These are phyloP conservation scores for Pachyseris speciosa DNA, from an alignment of 64 coral and sea anemone genomes.

Conservation along the genomic window DNA sequence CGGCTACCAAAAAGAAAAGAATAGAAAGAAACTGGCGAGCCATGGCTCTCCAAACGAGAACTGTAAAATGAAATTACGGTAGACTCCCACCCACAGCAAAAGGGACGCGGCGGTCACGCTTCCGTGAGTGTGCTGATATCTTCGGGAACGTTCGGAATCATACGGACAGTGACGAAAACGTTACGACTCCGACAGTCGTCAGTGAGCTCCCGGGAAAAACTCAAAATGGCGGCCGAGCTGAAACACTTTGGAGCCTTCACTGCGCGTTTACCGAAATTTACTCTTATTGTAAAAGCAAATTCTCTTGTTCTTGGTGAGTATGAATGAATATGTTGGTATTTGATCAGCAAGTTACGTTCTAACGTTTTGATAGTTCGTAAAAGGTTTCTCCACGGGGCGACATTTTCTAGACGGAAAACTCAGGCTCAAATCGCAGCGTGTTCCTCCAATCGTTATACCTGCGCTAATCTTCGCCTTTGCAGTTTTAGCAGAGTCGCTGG, in stretches of 20 bases:
- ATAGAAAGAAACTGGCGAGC: slow-evolving; percentile 26
- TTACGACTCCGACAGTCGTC: not conserved
- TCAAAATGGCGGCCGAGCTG: slow-evolving; percentile 15
- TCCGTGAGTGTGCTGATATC: not conserved
- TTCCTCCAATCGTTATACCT: not conserved
- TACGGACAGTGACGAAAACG: not conserved
- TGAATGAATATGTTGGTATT: not conserved
- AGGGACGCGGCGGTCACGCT: slow-evolving; percentile 40
- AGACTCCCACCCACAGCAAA: not conserved
- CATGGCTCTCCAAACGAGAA: not conserved
- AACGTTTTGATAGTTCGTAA: slow-evolving; percentile 22
- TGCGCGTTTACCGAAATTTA: not conserved
- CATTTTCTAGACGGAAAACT: not conserved
- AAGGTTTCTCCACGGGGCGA: not conserved
- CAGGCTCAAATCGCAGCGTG: too few relatives aligned
- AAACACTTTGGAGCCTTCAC: not conserved
- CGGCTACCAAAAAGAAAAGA: slow-evolving; percentile 41
- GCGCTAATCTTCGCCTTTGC: not conserved
- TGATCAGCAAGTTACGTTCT: not conserved
- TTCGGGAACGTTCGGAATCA: not conserved
- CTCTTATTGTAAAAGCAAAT: not conserved
- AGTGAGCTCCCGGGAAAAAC: not conserved
- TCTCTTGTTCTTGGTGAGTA: not conserved
- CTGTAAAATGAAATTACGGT: not conserved
- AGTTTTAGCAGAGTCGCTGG: not conserved